Percentiles rank a stretch among this genome's conserved stretches.
These are phyloP conservation scores for Monochamus alternatus DNA, from an alignment of 2,888 invertebrate genomes.

Conservation along the genomic window DNA sequence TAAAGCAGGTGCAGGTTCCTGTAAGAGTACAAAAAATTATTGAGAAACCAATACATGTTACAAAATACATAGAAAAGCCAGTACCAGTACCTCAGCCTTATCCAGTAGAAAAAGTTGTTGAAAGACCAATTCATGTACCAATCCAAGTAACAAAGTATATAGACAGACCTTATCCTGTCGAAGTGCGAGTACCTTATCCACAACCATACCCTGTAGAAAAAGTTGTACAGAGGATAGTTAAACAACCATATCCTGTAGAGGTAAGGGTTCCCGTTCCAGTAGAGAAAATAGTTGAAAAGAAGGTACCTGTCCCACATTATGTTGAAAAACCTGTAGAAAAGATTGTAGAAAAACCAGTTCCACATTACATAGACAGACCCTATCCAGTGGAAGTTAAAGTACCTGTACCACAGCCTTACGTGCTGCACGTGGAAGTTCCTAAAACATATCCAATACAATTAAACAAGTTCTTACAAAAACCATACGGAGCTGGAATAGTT, in stretches of 20 bases:
- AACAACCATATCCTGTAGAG: constrained; percentile 70
- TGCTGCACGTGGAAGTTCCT: constrained; percentile 44
- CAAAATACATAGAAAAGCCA: constrained; percentile 65
- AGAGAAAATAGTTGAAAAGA: constrained; percentile 74
- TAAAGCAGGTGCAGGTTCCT: constrained; percentile 59
- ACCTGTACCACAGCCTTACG: constrained; percentile 53
- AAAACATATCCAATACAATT: constrained; percentile 40
- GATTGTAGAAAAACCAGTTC: constrained; percentile 62
- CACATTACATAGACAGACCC: constrained; percentile 57
- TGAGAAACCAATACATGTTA: constrained; percentile 69
- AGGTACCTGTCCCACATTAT: constrained; percentile 73
- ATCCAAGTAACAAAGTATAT: constrained; percentile 73
- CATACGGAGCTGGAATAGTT: neutral
- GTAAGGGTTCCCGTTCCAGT: constrained; percentile 70
- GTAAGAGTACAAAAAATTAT: constrained; percentile 61
- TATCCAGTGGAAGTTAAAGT: constrained; percentile 54
- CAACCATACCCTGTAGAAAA: constrained; percentile 61
- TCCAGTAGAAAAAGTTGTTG: constrained; percentile 68
- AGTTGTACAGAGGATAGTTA: constrained; percentile 59
- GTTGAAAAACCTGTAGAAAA: constrained; percentile 72
- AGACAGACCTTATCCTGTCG: constrained; percentile 69
- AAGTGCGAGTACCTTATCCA: constrained; percentile 69
- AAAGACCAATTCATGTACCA: constrained; percentile 71
- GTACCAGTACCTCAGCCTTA: constrained; percentile 62
- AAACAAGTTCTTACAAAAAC: constrained; percentile 17